Conservation (phyloP, 2,888 invertebrate species). For the Agrotis ipsilon region DNA sequence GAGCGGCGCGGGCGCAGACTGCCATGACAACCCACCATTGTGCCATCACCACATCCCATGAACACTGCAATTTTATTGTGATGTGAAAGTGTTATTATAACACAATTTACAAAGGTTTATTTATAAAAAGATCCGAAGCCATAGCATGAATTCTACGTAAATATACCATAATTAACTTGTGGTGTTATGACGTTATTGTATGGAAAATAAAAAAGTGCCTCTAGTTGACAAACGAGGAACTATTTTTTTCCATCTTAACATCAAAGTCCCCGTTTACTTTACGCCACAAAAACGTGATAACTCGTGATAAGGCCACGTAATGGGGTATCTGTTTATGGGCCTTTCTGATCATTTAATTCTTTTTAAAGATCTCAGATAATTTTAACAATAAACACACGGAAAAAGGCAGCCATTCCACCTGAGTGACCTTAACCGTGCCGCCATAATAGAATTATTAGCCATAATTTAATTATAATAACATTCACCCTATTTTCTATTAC, state of each 20-base stretch:
- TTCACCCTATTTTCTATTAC: constrained; percentile 43
- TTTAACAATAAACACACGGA: constrained; percentile 7
- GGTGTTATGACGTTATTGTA: too few relatives aligned
- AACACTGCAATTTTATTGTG: constrained; percentile 22
- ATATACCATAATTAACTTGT: too few relatives aligned
- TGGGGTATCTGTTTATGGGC: neutral
- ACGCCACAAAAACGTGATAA: too few relatives aligned
- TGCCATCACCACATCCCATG: constrained; percentile 27
- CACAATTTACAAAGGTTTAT: neutral
- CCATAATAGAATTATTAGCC: constrained; percentile 37
- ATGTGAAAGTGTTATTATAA: constrained; percentile 8
- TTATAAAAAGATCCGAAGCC: too few relatives aligned
- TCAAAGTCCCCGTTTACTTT: too few relatives aligned
- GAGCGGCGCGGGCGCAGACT: constrained; percentile 51
- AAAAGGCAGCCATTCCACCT: neutral
- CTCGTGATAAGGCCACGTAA: too few relatives aligned
- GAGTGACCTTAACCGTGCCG: neutral
- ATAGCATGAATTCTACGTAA: too few relatives aligned
- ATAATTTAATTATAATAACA: constrained; percentile 34
- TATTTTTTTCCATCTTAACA: too few relatives aligned
- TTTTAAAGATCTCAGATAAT: constrained; percentile 12
- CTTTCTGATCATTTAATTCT: neutral
- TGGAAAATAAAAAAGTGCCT: too few relatives aligned
- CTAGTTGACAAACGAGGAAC: too few relatives aligned
- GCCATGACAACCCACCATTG: constrained; percentile 57